Conservation (phyloP, 2,888 invertebrate species). For the Tiphia femorata region DNA sequence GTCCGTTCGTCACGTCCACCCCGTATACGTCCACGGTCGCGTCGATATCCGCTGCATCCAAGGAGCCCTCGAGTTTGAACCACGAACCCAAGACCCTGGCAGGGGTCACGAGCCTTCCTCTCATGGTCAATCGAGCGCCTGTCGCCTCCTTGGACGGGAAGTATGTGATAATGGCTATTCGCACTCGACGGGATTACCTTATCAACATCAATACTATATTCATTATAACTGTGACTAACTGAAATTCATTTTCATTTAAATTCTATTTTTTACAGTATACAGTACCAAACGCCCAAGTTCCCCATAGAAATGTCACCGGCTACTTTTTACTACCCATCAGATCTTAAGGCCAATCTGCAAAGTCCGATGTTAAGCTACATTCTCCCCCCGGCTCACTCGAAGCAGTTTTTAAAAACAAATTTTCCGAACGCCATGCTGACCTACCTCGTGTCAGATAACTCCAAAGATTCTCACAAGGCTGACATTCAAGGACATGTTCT, state of each 20-base stretch:
- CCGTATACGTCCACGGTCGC: constrained; percentile 18
- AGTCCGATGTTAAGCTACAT: constrained; percentile 26
- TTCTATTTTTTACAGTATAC: too few relatives aligned
- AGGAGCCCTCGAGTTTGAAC: constrained; percentile 30
- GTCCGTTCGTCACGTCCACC: constrained; percentile 13
- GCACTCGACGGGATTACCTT: too few relatives aligned
- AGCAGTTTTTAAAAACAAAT: constrained; percentile 8
- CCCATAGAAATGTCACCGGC: neutral
- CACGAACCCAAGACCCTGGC: constrained; percentile 23
- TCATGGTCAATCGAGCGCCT: constrained; percentile 26
- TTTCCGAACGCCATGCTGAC: constrained; percentile 30
- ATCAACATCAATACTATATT: too few relatives aligned
- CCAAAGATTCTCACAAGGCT: too few relatives aligned
- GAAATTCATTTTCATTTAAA: too few relatives aligned
- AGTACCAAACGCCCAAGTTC: constrained; percentile 21
- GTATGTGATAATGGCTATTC: constrained; percentile 50
- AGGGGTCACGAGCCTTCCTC: constrained; percentile 27
- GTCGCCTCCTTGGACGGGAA: constrained; percentile 32
- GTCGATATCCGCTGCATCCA: constrained; percentile 17
- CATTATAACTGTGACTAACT: too few relatives aligned
- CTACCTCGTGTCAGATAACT: constrained; percentile 38
- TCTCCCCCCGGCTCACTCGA: constrained; percentile 18
- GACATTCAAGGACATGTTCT: too few relatives aligned
- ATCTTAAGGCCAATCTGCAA: constrained; percentile 19
- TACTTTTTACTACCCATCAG: constrained; percentile 14